Base-by-base conservation (phyloP, 2,888 invertebrate genomes). In the Rhamnusium bicolor region DNA sequence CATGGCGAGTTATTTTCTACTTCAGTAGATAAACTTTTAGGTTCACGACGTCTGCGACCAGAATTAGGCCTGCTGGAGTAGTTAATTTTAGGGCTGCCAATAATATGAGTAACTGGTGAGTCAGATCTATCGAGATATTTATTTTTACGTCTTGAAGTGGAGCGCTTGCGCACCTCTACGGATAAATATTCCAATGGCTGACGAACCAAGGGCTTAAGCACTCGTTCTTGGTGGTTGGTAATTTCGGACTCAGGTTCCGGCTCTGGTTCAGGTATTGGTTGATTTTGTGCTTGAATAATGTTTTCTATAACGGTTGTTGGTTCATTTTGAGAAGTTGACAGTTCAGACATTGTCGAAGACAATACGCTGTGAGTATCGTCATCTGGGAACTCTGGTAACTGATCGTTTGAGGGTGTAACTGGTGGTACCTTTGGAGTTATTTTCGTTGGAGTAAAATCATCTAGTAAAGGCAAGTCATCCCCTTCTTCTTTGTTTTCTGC, bases 401-500 rank as follows among this genome's bases (percentile, higher is more conserved):
- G 92, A 79, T 93, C 94, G 58, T 90, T 91, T 51, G 92, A 91
- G 60, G 93, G 93, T 3, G 93, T 93, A 16, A 92, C 93, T 7
- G 93, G 93, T 47, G 93, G 93, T 61, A 92, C 93, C 84, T 66
- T 77, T 8, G 72, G 88, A 18, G 79, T 73, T 12, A 21, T 54
- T 61, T 82, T 81, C 2, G 88, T 86, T 0, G 88, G 87, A 14
- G 90, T 89, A 19, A 90, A 89, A 82, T 94, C 93, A 82, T 95
- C 94, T 58, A 94, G 87, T 1, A 94, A 86, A 0, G 95, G 94
- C 32, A 94, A 88, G 80, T 93, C 93, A 80, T 95, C 95, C 21
- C 94, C 94, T 76, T 94, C 94, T 74, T 94, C 94, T 85, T 95
- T 95, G 75, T 94, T 94, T 81, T 94, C 94, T 0, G 95, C 95